phyloP scores from a whole-genome alignment of 2,888 invertebrate genomes.

The Agrenia bidenticulata region DNA sequence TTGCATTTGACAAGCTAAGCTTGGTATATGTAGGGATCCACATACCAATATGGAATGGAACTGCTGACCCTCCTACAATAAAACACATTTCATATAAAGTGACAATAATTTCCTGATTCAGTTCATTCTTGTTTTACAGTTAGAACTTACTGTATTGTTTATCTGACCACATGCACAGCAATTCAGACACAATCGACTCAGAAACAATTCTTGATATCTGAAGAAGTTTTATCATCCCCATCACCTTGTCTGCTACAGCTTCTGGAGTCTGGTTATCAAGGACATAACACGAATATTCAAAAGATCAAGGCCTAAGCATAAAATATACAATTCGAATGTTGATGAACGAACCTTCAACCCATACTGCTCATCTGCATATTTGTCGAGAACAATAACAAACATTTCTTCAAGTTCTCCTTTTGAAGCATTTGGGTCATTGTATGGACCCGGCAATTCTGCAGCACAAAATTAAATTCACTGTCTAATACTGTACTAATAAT shows the following conservation, averaged over 20 bases:
- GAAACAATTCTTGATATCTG: constrained; percentile 17
- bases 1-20: constrained; percentile 12
- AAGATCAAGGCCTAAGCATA: too few species aligned
- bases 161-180: constrained; percentile 29
- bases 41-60: constrained; percentile 20
- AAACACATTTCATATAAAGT: neutral
- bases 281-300: too few species aligned
- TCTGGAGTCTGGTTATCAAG: constrained; percentile 4
- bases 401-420: constrained; percentile 8
- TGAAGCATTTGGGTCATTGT: constrained; percentile 13
- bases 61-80: constrained; percentile 20
- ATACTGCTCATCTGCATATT: neutral
- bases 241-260: constrained; percentile 10
- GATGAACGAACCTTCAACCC: constrained; percentile 7
- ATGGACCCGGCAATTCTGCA: constrained; percentile 4
- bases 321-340: too few species aligned
- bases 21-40: constrained; percentile 29
- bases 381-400: constrained; percentile 13
- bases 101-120: too few species aligned
- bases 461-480: too few species aligned
- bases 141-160: constrained; percentile 20
- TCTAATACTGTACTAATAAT: too few species aligned
- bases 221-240: constrained; percentile 28
- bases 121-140: too few species aligned
- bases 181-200: constrained; percentile 19